Base-by-base conservation (phyloP, 2,113 vertebrate species). In the Apaloderma vittatum region DNA sequence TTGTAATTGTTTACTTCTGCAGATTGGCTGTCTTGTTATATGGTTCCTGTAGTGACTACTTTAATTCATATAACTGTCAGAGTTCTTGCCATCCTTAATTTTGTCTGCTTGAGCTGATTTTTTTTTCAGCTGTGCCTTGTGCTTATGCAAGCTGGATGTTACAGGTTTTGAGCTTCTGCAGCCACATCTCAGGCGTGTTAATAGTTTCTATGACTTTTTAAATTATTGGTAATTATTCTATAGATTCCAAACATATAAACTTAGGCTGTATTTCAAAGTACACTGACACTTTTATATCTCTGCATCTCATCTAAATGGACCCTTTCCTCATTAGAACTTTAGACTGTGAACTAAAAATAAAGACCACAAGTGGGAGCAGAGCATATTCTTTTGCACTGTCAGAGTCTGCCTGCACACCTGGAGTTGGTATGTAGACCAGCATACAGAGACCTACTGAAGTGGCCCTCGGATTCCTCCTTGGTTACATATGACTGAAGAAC, bases 341-440 rank as follows among this genome's bases (percentile, higher is more conserved):
- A 62, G n/a, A 29, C 18, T 7, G 3, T 18, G 37, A 36, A 37
- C 8, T 8, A 36, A 46, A 81, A 36, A 8, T 1, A 8, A 34
- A 74, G 13, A 4, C 58, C 2, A 23, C 2, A 49, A 49, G 7
- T 63, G 15, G 23, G 6, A 58, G 11, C 4, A 34, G 27, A 29
- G 4, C 3, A 30, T 26, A 1, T 15, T 57, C 2, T 51, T 74
- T 37, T 6, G 4, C 2, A 6, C 7, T 48, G 13, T 40, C 5
- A 12, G 15, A 37, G 9, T 37, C 32, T 36, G 12, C 43, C 37
- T 54, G n/a, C 23, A 63, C 26, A 37, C 13, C n/a, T n/a, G 5
- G 68, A n/a, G 34, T 26, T 36, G 8, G 15, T 17, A 3, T 1
- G 4, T 2, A 6, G 15, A 48, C 8, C 24, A 55, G 9, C 30